Evolutionary conservation across 2,113 vertebrate species (phyloP).

Genomic region (Caranx melampygus): DNA sequence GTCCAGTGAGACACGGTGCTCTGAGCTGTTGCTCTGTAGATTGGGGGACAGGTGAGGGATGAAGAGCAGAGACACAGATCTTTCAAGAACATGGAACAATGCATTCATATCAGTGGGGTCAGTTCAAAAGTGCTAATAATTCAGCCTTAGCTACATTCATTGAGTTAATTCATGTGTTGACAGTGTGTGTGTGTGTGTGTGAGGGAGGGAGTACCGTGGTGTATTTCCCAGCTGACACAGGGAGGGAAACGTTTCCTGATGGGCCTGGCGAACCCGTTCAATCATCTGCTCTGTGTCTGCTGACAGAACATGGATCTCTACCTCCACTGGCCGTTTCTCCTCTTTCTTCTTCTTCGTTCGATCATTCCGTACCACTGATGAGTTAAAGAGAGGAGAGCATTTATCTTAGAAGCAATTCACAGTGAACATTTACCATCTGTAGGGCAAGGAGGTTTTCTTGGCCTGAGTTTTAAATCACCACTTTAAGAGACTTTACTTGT

Average conservation of each 20-base stretch:
- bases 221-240: slow-evolving; percentile 83
- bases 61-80: neutral
- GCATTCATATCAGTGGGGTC: neutral
- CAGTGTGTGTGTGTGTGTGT: neutral
- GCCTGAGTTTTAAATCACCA: neutral
- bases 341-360: slow-evolving; percentile 84
- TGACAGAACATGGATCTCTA: slow-evolving; percentile 89
- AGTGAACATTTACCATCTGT: neutral
- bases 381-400: neutral
- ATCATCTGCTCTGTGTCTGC: slow-evolving; percentile 94
- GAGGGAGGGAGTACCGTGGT: slow-evolving; percentile 73
- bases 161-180: neutral
- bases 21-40: slow-evolving; percentile 79
- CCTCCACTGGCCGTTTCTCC: slow-evolving; percentile 70
- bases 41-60: neutral
- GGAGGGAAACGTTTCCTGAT: slow-evolving; percentile 94
- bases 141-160: neutral
- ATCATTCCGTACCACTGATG: slow-evolving; percentile 81
- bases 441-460: neutral
- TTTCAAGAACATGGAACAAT: neutral
- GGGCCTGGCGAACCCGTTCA: slow-evolving; percentile 92
- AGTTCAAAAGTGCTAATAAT: too few relatives aligned
- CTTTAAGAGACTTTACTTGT: neutral
- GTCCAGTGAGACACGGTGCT: slow-evolving; percentile 81
- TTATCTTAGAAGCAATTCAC: neutral